Evolutionary conservation across 2,797 vertebrate genomes (phyloP).

Genomic region (Crax fasciolata): DNA sequence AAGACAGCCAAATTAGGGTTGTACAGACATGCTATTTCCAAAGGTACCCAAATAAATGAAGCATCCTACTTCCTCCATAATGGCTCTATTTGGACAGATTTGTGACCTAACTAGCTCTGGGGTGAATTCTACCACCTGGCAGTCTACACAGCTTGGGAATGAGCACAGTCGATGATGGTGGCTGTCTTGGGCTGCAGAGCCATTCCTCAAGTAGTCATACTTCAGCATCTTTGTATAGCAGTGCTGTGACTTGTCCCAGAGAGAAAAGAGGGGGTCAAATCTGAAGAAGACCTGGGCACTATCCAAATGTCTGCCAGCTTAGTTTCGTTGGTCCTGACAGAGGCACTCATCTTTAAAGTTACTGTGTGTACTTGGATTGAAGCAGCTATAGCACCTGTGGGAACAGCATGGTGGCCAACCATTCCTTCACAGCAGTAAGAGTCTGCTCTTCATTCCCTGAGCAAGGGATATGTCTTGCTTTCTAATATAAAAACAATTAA

Average conservation of each 20-base stretch:
- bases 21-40: constrained; percentile 11
- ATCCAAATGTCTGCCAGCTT: background rate
- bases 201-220: background rate
- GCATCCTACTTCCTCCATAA: constrained; percentile 1
- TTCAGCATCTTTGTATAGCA: background rate
- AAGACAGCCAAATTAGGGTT: constrained; percentile 1
- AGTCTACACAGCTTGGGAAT: background rate
- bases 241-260: background rate
- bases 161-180: background rate
- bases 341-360: background rate
- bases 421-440: background rate
- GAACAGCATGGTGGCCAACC: background rate
- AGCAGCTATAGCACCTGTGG: background rate
- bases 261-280: background rate
- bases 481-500: background rate
- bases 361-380: background rate
- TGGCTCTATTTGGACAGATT: background rate
- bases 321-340: background rate
- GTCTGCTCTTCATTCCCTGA: background rate
- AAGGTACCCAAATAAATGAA: constrained; percentile 19
- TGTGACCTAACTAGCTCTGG: background rate
- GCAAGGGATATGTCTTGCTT: background rate
- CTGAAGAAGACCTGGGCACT: background rate
- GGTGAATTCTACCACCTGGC: background rate
- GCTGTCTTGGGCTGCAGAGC: background rate